Evolutionary conservation across 2,113 vertebrate genomes (phyloP), one percentile per base, ranked within the genome.

Genomic region (Brachypodius melanocephalos): DNA sequence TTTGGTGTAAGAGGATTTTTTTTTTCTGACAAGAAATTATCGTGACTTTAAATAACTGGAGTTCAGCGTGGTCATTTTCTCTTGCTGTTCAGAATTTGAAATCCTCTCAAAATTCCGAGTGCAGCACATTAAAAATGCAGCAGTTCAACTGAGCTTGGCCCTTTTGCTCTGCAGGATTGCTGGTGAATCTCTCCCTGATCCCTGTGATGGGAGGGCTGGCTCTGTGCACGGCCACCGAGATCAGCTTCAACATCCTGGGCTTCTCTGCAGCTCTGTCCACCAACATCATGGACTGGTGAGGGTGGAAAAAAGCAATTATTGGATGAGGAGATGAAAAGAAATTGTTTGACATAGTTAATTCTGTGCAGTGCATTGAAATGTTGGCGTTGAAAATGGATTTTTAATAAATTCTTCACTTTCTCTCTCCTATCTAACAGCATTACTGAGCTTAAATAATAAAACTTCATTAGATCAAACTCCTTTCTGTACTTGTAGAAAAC

Each of bases 221-320:
- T 0, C 97, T 99, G 18, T 99, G 99, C 97, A 99, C 99, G 0
- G 99, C 99, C 34, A 98, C 99, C 0, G 99, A 99, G 92, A 88
- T 99, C 85, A 99, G 99, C 91, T 99, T 99, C 98, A 99, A 99
- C 94, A 89, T 99, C 86, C 97, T 99, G 14, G 99, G 99, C 12
- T 99, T 99, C 90, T 99, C 98, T 0, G 99, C 99, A 5, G 99
- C 99, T 0, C 96, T 99, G 43, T 99, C 99, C 72, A 99, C 99
- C 87, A 99, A 99, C 95, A 98, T 99, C 97, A 99, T 99, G 99
- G 99, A 99, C 98, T 99, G 99, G 99, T 99, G 97, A 98, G 97
- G 18, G 21, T 12, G 52, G 45, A 28, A 22, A 25, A 31, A 65
- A 26, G 2, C 21, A 19, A 32, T 36, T 40, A 21, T 2, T 18